Evolutionary conservation across 1,140 invertebrate species (phyloP), one percentile per base, ranked within the genome.

Genomic region (Heliconius hermathena): DNA sequence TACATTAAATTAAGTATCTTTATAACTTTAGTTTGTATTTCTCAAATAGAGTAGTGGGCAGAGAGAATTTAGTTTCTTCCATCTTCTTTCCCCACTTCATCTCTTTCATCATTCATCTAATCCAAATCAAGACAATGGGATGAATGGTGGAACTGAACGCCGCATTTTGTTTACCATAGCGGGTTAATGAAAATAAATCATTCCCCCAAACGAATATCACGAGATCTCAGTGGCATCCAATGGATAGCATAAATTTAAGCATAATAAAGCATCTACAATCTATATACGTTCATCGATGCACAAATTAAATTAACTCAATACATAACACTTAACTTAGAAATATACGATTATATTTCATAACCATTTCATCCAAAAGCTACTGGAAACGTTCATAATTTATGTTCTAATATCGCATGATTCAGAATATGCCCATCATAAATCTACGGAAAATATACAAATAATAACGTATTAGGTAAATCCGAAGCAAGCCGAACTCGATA

Each of bases 401-500:
- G 13, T 66, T 6, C 60, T 66, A 66, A 66, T 66, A 66, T 29
- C 11, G 13, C 9, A 29, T 66, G 22, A 66, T 66, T 29, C 26
- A 66, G 60, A 66, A 66, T 16, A 13, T 29, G 22, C 22, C 26
- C 60, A 66, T 66, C 26, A 66, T 66, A 66, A 66, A 66, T 66
- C 60, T 66, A n/a, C 20, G 60, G 22, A 66, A 66, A 66, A 66
- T 66, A 66, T 66, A 66, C 60, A 66, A 66, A 66, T 66, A 66
- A 66, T 66, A 66, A 66, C 60, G 60, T 22, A 83, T 83, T 73
- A 76, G 82, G 76, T 76, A 83, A 79, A 82, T 79, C 78, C 77
- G 76, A 81, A 83, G 74, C 82, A 83, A 83, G 74, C 82, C 79
- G 11, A 81, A 79, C 54, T 83, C 81, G 78, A 84, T 84, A 78